phyloP scores from a whole-genome alignment of 2,888 invertebrate genomes.

The Thymelicus lineola region DNA sequence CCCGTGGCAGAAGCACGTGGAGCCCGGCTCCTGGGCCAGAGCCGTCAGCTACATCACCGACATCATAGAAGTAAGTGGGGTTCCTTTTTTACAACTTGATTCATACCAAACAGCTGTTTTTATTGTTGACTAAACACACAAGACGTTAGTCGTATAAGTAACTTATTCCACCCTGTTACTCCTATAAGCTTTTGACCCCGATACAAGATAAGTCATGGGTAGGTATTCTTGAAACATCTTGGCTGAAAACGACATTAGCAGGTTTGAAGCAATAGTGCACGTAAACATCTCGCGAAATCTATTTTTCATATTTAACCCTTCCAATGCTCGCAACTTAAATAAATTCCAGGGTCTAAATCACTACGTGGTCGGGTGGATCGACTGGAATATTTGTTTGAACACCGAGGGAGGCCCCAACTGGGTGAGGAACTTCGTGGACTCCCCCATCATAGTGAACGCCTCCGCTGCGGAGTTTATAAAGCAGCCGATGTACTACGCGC shows the following conservation, averaged over 20 bases:
- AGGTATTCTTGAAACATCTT: too few relatives aligned
- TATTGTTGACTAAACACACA: too few relatives aligned
- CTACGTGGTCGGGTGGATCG: conserved; percentile 93
- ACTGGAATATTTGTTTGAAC: conserved; percentile 95
- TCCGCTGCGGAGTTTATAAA: conserved; percentile 91
- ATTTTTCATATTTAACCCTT: background rate
- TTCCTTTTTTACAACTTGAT: background rate
- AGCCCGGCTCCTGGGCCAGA: conserved; percentile 89
- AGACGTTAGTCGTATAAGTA: too few relatives aligned
- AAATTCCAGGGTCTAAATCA: conserved; percentile 88
- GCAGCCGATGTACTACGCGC: conserved; percentile 94
- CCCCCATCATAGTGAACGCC: conserved; percentile 86
- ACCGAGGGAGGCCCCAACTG: conserved; percentile 92
- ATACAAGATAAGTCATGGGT: too few relatives aligned
- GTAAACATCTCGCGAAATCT: too few relatives aligned
- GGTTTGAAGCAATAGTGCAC: too few relatives aligned
- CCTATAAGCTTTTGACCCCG: too few relatives aligned
- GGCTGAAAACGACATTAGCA: too few relatives aligned
- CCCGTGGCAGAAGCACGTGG: conserved; percentile 58
- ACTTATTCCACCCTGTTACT: too few relatives aligned
- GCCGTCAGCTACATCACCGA: conserved; percentile 86
- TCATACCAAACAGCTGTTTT: background rate
- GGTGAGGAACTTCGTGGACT: conserved; percentile 91
- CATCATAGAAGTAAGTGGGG: conserved; percentile 77
- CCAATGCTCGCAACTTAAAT: too few relatives aligned